Percentiles rank a stretch among this genome's conserved stretches.
Conservation (phyloP, 1,140 invertebrate species). For the Ceratina australensis region DNA sequence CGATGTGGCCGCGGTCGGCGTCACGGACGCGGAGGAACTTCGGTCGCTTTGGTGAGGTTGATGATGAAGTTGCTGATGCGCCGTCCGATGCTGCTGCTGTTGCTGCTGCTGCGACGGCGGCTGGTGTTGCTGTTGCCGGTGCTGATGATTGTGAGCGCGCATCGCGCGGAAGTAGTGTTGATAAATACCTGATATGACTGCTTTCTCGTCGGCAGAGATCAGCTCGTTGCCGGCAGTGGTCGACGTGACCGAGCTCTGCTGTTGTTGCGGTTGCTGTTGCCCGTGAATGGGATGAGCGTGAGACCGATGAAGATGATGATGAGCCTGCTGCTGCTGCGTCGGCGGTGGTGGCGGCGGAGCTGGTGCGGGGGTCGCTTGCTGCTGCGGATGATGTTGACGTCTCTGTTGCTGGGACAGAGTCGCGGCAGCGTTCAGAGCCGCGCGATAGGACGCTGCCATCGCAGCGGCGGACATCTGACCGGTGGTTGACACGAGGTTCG, state of each 20-base stretch:
- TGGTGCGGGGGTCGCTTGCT: conserved; percentile 49
- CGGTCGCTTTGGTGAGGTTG: conserved; percentile 65
- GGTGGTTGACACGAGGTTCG: conserved; percentile 42
- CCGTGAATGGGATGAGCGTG: conserved; percentile 50
- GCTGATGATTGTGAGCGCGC: conserved; percentile 66
- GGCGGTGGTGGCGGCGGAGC: background rate
- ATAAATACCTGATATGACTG: conserved; percentile 73
- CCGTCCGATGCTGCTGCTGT: conserved; percentile 42
- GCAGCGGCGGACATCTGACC: conserved; percentile 51
- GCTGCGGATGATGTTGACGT: conserved; percentile 48
- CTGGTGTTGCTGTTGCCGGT: conserved; percentile 60
- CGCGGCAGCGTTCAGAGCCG: conserved; percentile 58
- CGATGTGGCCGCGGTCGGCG: conserved; percentile 48
- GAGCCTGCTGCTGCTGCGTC: conserved; percentile 67
- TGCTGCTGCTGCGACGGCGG: conserved; percentile 54
- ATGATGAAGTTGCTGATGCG: conserved; percentile 56
- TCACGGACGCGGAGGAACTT: conserved; percentile 61
- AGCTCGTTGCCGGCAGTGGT: conserved; percentile 48
- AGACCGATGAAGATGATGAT: conserved; percentile 52
- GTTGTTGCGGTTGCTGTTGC: conserved; percentile 60
- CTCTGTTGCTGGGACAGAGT: conserved; percentile 54
- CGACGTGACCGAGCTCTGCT: conserved; percentile 67
- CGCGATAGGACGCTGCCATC: conserved; percentile 58
- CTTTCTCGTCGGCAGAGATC: conserved; percentile 67
- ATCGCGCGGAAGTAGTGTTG: conserved; percentile 69